Base-by-base conservation (phyloP, 2,888 invertebrate genomes). In the Drosophila greeni region DNA sequence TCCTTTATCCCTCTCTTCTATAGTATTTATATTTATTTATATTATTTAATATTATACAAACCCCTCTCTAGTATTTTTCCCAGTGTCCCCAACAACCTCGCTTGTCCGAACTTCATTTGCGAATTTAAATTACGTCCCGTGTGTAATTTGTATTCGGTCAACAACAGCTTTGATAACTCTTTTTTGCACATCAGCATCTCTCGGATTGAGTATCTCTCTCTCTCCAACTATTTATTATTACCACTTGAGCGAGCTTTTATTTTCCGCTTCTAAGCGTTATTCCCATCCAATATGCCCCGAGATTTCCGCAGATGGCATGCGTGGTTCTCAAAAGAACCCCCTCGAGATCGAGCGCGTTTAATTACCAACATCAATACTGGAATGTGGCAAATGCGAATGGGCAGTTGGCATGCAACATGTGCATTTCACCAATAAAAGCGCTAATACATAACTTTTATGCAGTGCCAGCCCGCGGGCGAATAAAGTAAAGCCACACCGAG, bases 351-450 rank as follows among this genome's bases (percentile, higher is more conserved):
- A 29, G 20, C 37, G 18, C 36, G 18, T 68, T 69, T 66, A 66
- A 66, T 66, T 59, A 31, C 70, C 51, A 31, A 33, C 62, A 62
- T 62, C 62, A 36, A 66, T 66, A 37, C 33, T 52, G 42, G 31
- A 51, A 45, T 39, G 59, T 36, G 62, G 43, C 45, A 45, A 37
- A 33, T 37, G 62, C 36, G 58, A 62, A 81, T 75, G 78, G 59
- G 69, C 55, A 53, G 54, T 72, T 60, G 72, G 59, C 81, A 82
- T 83, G 81, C 85, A 74, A 82, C 65, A 70, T 70, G 65, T 66
- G 57, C 85, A 85, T 82, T 83, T 85, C 69, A 66, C 71, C 70
- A 73, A 78, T 72, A 75, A 82, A 76, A 66, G 71, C 83, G 83
- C 66, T 82, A 78, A 84, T 84, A 55, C 59, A 70, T 70, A 70